Evolutionary conservation across 2,113 vertebrate species (phyloP), one percentile per base, ranked within the genome.

Genomic region (Zosterops borbonicus): DNA sequence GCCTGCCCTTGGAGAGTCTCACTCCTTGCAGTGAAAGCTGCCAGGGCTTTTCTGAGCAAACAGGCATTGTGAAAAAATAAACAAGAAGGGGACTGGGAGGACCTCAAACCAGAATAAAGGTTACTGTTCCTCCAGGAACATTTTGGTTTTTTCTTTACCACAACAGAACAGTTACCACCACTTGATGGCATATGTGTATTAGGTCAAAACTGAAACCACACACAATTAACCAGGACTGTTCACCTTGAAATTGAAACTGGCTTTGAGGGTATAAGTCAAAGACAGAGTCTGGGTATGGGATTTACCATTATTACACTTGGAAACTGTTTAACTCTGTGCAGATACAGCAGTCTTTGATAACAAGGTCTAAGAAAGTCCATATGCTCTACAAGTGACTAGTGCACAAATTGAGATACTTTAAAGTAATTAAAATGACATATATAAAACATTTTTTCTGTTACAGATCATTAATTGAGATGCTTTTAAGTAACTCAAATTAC

Each of bases 251-350:
- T 6, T 24, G 46, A 94, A 95, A 70, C 8, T 75, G 44, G 19
- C 9, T 70, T 81, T 71, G 20, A 75, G 41, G 28, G 25, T n/a
- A 8, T 62, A 78, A 84, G 28, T 60, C 47, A 76, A 41, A 92
- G 41, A 71, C 8, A 60, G 52, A 76, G 13, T 23, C 18, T 22
- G 44, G 24, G 24, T 70, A 28, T n/a, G 22, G 31, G 62, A 67
- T 5, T 71, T 33, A 39, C 27, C 49, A 64, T 42, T 78, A 68
- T 39, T 56, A 56, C 20, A 33, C 35, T 5, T 68, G 76, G 41
- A 90, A 93, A 84, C 31, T 75, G 71, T 71, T 94, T 63, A 94
- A 81, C 21, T 62, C 90, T 90, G 82, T 64, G 56, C 60, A 65
- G 47, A 31, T 84, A 88, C 52, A 55, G 79, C 3, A 70, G 37